A percentile compares a stretch with the other conserved stretches of the same genome.
These are phyloP conservation scores for Paramormyrops hopkinsi DNA, from an alignment of 2,797 vertebrate species.

Conservation along the genomic window DNA sequence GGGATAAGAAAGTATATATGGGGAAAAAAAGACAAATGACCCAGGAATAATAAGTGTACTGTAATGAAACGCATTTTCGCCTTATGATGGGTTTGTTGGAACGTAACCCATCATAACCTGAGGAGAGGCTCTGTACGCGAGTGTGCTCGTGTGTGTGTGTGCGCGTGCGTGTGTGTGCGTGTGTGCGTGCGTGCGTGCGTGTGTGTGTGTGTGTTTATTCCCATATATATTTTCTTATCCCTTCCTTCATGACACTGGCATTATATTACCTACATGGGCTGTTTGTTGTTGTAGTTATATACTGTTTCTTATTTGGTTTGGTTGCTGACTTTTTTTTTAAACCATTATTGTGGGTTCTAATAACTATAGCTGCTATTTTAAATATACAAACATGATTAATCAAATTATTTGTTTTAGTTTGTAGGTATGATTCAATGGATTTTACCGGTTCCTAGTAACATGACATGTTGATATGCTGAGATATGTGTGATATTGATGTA, in stretches of 20 bases:
- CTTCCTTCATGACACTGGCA: not conserved
- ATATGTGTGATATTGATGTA: slow-evolving; percentile 1
- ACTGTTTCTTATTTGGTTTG: not conserved
- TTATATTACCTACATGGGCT: slow-evolving; percentile 25
- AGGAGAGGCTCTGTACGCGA: not conserved
- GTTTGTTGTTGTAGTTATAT: slow-evolving; percentile 20
- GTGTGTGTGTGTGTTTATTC: not conserved
- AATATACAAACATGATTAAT: not conserved
- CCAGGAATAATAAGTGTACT: slow-evolving; percentile 13
- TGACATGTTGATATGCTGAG: not conserved
- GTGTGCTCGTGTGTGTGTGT: fast-evolving
- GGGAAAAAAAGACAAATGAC: not conserved
- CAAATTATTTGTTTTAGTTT: not conserved
- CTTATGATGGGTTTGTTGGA: not conserved
- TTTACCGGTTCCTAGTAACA: not conserved
- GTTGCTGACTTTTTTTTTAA: not conserved
- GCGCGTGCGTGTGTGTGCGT: not conserved
- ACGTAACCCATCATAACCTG: not conserved
- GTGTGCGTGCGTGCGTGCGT: no score
- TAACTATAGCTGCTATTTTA: not conserved
- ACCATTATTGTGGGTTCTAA: not conserved
- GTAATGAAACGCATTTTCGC: not conserved
- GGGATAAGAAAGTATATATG: slow-evolving; percentile 24
- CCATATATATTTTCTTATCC: slow-evolving; percentile 23
- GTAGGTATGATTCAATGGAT: not conserved